Percentiles rank a stretch among this genome's conserved stretches.
Evolutionary conservation across 2,797 vertebrate species (phyloP).

Genomic region (Eospalax fontanierii): DNA sequence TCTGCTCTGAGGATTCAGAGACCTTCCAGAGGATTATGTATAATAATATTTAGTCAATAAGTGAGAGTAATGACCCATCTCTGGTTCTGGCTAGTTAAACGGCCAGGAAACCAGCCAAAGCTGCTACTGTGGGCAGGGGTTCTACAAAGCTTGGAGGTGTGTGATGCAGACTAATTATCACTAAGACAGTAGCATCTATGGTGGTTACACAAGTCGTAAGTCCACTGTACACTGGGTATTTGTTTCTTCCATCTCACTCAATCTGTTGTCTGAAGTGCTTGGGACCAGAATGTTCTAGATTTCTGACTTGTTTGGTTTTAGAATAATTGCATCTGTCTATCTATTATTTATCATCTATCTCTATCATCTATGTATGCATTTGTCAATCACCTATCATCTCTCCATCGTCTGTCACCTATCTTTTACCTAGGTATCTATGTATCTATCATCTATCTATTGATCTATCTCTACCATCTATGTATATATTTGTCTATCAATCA

Average conservation of each 20-base stretch:
- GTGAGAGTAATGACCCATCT: background rate
- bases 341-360: background rate
- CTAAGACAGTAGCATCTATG: background rate
- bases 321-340: background rate
- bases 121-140: background rate
- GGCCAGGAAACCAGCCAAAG: background rate
- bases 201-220: background rate
- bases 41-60: constrained; percentile 32
- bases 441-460: no score
- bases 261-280: background rate
- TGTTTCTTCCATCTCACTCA: background rate
- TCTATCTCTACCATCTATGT: no score
- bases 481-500: no score
- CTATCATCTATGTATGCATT: background rate
- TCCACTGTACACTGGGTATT: background rate
- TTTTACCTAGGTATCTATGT: no score
- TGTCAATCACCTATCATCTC: no score
- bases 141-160: background rate
- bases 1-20: constrained; percentile 7
- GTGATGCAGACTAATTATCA: background rate
- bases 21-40: background rate
- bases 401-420: no score
- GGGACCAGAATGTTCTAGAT: background rate
- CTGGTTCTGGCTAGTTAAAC: background rate
- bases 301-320: background rate